A percentile compares a stretch with the other conserved stretches of the same genome.
Evolutionary conservation across 2,797 vertebrate genomes (phyloP).

Genomic region (Menidia menidia): DNA sequence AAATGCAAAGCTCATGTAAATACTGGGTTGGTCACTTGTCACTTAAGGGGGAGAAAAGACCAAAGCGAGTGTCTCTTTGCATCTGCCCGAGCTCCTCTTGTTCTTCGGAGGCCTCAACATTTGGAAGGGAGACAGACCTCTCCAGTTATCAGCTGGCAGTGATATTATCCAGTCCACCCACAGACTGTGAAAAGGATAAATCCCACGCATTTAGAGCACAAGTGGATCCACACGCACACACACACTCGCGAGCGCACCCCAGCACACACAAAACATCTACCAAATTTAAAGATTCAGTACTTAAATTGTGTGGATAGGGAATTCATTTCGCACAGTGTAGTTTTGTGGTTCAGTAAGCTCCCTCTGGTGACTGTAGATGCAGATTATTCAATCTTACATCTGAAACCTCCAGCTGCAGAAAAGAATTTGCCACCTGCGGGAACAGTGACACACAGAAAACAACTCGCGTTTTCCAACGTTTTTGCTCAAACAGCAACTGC

Average conservation of each 20-base stretch:
- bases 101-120: slow-evolving; percentile 59
- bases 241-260: too few species aligned
- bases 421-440: too few species aligned
- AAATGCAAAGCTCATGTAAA: slow-evolving; percentile 76
- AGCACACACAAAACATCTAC: slow-evolving; percentile 15
- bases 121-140: slow-evolving; percentile 66
- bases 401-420: slow-evolving; percentile 8
- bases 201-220: slow-evolving; percentile 36
- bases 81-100: slow-evolving; percentile 48
- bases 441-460: too few species aligned
- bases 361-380: background rate
- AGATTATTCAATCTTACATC: slow-evolving; percentile 23
- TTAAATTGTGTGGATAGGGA: slow-evolving; percentile 20
- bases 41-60: slow-evolving; percentile 50
- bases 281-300: slow-evolving; percentile 13
- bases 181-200: slow-evolving; percentile 47
- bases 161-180: slow-evolving; percentile 75
- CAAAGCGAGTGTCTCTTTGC: slow-evolving; percentile 42
- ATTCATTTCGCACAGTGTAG: slow-evolving; percentile 29
- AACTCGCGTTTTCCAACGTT: slow-evolving; percentile 5
- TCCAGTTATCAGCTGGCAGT: slow-evolving; percentile 68
- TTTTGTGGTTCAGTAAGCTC: slow-evolving; percentile 39
- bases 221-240: slow-evolving; percentile 16
- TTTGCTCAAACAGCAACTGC: slow-evolving; percentile 47
- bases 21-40: slow-evolving; percentile 62